Conservation (phyloP, 2,888 invertebrate species). For the Mythimna ferrago region DNA sequence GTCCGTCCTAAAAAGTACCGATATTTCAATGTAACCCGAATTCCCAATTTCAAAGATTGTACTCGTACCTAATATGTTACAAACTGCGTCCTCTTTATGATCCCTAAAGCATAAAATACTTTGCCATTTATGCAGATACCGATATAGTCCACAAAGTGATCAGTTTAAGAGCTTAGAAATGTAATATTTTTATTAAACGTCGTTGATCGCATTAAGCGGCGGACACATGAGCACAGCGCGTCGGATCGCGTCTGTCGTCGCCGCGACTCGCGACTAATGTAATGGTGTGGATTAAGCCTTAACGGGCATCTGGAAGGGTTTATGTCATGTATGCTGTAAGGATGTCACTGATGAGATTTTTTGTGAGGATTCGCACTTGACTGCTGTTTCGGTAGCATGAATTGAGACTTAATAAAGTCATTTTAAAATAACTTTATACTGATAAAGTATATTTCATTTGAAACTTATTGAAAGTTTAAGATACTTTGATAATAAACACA, state of each 20-base stretch:
- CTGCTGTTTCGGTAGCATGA: neutral
- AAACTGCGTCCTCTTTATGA: neutral
- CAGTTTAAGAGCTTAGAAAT: conserved; percentile 23
- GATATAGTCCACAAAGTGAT: conserved; percentile 12
- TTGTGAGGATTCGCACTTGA: neutral
- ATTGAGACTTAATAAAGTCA: neutral
- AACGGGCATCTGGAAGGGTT: conserved; percentile 16
- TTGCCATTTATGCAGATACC: conserved; percentile 16
- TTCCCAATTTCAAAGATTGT: neutral
- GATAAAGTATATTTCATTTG: no score
- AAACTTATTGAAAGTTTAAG: neutral
- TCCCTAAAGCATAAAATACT: neutral
- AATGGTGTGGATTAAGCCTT: conserved; percentile 59
- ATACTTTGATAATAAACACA: neutral
- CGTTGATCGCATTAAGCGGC: conserved; percentile 39
- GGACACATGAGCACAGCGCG: conserved; percentile 28
- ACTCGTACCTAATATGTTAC: neutral
- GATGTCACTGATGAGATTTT: conserved; percentile 14
- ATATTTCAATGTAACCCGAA: neutral
- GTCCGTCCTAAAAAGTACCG: no score
- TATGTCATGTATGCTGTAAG: conserved; percentile 35
- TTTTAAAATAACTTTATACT: neutral
- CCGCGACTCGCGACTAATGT: conserved; percentile 23
- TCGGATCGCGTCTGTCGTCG: conserved; percentile 58
- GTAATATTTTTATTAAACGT: conserved; percentile 46